Conservation (phyloP, 2,113 vertebrate genomes). For the Alouatta palliata region DNA sequence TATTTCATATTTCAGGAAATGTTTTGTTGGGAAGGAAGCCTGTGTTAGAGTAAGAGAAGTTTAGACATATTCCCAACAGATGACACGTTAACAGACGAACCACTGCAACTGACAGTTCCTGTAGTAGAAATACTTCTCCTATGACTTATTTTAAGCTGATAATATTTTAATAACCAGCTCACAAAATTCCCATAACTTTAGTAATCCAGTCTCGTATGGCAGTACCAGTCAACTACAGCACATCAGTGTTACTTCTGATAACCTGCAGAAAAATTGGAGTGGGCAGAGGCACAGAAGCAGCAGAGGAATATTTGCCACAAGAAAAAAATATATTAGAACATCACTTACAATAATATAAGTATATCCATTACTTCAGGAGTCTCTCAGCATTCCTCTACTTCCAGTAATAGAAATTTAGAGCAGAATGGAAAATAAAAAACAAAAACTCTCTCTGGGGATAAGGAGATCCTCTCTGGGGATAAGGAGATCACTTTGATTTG, state of each 20-base stretch:
- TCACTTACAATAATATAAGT: background rate
- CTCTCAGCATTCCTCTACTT: background rate
- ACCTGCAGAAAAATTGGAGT: background rate
- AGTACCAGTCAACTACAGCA: background rate
- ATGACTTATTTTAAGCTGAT: background rate
- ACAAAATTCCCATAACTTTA: background rate
- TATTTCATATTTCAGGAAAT: background rate
- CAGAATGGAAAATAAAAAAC: background rate
- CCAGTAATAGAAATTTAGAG: background rate
- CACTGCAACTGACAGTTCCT: background rate
- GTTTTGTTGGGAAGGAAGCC: background rate
- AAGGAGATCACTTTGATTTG: background rate
- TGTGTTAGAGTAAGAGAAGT: background rate
- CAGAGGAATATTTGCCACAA: background rate
- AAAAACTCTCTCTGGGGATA: background rate
- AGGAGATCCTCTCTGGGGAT: background rate
- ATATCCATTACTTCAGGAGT: background rate
- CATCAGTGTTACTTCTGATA: background rate
- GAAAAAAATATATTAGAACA: background rate
- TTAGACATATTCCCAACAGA: background rate
- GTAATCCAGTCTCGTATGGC: background rate
- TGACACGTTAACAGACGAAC: too few species aligned
- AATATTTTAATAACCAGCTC: background rate
- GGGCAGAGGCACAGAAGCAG: background rate
- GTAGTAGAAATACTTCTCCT: background rate